Base-by-base conservation (phyloP, 2,888 invertebrate species). In the Quadriops clusia region DNA sequence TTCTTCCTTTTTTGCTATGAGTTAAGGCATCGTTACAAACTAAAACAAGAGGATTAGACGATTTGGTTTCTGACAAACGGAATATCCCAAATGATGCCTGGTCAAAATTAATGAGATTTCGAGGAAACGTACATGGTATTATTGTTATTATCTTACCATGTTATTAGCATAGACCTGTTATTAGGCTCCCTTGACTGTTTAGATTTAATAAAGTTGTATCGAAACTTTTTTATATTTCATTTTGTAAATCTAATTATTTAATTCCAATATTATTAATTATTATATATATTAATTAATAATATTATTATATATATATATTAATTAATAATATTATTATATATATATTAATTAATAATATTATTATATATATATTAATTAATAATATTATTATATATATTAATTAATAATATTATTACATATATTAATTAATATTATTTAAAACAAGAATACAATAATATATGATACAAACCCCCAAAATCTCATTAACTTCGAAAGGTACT, bases 11-110 rank as follows among this genome's bases (percentile, higher is more conserved):
- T 61, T 82, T 78, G 49, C 72, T 76, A 61, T 91, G 87, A 26
- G 95, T 97, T 42, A 94, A 61, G 28, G 74, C 70, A 64, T 95
- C 95, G 61, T 80, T 93, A 65, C 91, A 89, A 31, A 90, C 85
- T 85, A 63, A 16, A 66, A 63, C 8, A 22, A 22, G 8, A 33
- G 10, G 16, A 10, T 23, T 6, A 30, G 13, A 10, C 8, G 23
- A 23, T 9, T 23, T 23, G 13, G 17, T 16, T 28, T 17, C 9
- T 20, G 16, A 9, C 8, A 28, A 28, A 18, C n/a, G n/a, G n/a
- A 18, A 7, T 18, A 18, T 18, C 7, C 18, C 7, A 18, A 18
- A 7, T 7, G 18, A 18, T 18, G 18, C n/a, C 7, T 18, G n/a
- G n/a, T 7, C n/a, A 7, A 7, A n/a, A 18, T 18, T n/a, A 18